Conservation (phyloP, 1,140 invertebrate genomes). For the Lasioglossum albipes region DNA sequence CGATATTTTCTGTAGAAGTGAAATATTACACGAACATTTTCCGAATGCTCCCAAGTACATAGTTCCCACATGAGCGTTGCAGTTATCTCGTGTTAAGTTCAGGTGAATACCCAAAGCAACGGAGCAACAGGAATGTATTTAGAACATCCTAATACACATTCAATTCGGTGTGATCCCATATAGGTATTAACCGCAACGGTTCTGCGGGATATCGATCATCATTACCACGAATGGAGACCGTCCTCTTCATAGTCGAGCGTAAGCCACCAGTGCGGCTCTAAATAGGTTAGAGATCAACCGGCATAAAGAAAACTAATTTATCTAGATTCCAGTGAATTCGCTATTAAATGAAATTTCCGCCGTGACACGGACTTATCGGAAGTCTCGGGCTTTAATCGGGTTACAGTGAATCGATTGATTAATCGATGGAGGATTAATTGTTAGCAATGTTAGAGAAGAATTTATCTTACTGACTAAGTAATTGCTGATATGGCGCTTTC, state of each 20-base stretch:
- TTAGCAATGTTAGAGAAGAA: not conserved
- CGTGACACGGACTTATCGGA: not conserved
- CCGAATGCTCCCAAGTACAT: no score
- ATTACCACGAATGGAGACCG: slow-evolving; percentile 20
- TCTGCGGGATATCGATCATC: slow-evolving; percentile 43
- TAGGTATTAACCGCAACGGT: slow-evolving; percentile 30
- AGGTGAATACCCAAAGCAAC: no score
- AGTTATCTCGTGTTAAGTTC: no score
- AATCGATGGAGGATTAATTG: not conserved
- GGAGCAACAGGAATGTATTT: slow-evolving; percentile 1
- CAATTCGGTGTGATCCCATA: slow-evolving; percentile 13
- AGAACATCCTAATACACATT: slow-evolving; percentile 11
- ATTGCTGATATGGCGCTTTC: no score
- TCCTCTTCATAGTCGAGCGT: slow-evolving; percentile 1
- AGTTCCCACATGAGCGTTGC: no score
- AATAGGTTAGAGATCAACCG: slow-evolving; percentile 25
- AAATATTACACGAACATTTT: no score
- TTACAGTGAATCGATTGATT: not conserved
- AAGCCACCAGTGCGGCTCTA: not conserved
- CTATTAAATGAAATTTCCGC: slow-evolving; percentile 26
- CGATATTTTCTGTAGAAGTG: no score
- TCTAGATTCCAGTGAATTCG: slow-evolving; percentile 8
- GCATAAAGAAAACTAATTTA: slow-evolving; percentile 32
- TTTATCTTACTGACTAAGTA: not conserved
- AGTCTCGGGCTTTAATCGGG: not conserved